Base-by-base conservation (phyloP, 2,113 vertebrate species). In the Syngnathus floridae region DNA sequence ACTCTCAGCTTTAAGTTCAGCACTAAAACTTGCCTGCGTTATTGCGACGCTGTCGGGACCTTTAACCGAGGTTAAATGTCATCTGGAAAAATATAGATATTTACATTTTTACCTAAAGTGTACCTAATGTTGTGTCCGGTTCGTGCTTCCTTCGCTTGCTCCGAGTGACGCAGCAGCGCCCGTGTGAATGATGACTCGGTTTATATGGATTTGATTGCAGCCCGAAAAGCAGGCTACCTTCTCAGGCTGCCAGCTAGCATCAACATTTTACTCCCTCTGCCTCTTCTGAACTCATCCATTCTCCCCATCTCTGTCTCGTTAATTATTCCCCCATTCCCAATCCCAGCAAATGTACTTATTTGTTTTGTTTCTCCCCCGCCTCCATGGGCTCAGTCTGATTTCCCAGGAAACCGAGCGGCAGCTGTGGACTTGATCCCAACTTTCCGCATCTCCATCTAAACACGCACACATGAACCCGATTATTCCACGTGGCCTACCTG, bases 131-230 rank as follows among this genome's bases (percentile, higher is more conserved):
- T 41, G 10, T 40, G 17, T 26, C 14, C 14, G 6, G 16, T 38
- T 5, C 11, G 57, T 37, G 31, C 8, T 22, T 40, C 3, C 58
- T 41, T 9, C 58, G 4, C 14, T 21, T 35, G 21, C 35, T 41
- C 19, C 21, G 26, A 37, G 38, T 12, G 19, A 61, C 14, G 40
- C 17, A 12, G 21, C 37, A 11, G 14, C n/a, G 9, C 43, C n/a
- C 22, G 40, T 77, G 79, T 89, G 88, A 88, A 88, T 74, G 83
- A 90, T 90, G 78, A 84, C 73, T 85, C 76, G 84, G 86, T 88
- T 86, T 87, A 85, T 87, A 76, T 71, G 84, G 86, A 83, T 79
- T 87, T 88, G 81, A 88, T 89, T 86, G 86, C 82, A 74, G 65
- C 83, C 74, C 69, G 81, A 82, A 72, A 82, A 74, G 52, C 78